Percentiles rank a stretch among this genome's conserved stretches.
Evolutionary conservation across 2,797 vertebrate genomes (phyloP).

Genomic region (Hozukius guyotensis): DNA sequence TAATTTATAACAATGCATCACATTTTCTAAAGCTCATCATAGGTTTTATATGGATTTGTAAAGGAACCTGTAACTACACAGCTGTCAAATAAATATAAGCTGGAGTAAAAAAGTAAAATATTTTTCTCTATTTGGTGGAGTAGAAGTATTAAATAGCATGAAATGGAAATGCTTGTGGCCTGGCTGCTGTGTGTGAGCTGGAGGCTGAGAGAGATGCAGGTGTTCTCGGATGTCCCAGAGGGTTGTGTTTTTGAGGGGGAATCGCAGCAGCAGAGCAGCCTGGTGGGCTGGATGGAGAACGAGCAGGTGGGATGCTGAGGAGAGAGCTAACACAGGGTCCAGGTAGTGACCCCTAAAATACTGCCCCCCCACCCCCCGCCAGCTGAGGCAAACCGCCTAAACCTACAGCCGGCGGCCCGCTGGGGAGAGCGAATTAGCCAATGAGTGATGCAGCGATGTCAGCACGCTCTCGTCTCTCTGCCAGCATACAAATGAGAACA

Average conservation of each 20-base stretch:
- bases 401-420: slow-evolving; percentile 8
- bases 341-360: slow-evolving; percentile 65
- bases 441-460: slow-evolving; percentile 23
- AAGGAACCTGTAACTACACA: neutral
- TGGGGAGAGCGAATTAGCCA: slow-evolving; percentile 30
- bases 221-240: slow-evolving; percentile 26
- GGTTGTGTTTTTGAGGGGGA: slow-evolving; percentile 22
- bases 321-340: slow-evolving; percentile 14
- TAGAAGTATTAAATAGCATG: neutral
- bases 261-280: neutral
- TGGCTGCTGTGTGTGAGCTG: slow-evolving; percentile 3
- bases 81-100: neutral
- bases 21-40: neutral
- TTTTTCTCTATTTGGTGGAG: neutral
- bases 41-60: neutral
- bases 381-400: slow-evolving; percentile 38
- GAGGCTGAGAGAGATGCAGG: slow-evolving; percentile 29
- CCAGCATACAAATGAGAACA: slow-evolving; percentile 54
- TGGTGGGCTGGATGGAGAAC: slow-evolving; percentile 34
- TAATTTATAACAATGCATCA: neutral
- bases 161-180: neutral
- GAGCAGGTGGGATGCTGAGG: slow-evolving; percentile 57
- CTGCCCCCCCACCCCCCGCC: slow-evolving; percentile 7
- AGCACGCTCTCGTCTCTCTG: neutral
- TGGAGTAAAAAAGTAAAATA: neutral